These are phyloP conservation scores for Artibeus jamaicensis DNA, from an alignment of 2,797 vertebrate species.

Conservation along the genomic window DNA sequence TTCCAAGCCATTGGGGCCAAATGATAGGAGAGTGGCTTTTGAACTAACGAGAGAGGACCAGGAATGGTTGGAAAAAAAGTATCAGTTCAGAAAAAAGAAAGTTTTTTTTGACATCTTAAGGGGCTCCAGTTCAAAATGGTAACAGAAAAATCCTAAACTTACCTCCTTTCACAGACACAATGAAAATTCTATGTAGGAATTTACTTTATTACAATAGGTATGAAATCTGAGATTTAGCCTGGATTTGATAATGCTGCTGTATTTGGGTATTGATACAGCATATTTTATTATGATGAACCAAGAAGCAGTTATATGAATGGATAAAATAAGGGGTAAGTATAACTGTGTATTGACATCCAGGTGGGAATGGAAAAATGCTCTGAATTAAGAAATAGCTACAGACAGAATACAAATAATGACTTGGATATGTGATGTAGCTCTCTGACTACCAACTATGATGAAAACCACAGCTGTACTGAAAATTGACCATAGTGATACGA, in stretches of 20 bases:
- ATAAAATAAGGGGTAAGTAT: constrained; percentile 45
- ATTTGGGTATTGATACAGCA: constrained; percentile 38
- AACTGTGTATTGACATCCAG: constrained; percentile 31
- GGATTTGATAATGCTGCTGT: constrained; percentile 37
- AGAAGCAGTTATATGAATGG: constrained; percentile 42
- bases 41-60: neutral
- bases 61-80: neutral
- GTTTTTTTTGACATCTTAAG: neutral
- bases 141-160: neutral
- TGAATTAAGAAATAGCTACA: constrained; percentile 19
- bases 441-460: neutral
- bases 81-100: neutral
- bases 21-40: neutral
- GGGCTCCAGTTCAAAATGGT: neutral
- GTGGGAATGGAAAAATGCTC: constrained; percentile 38
- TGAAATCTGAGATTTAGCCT: constrained; percentile 27
- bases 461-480: constrained; percentile 41
- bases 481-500: neutral
- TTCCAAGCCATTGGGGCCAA: neutral
- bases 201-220: neutral
- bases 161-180: neutral
- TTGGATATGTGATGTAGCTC: neutral
- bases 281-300: constrained; percentile 20
- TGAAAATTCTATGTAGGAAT: neutral
- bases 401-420: constrained; percentile 17